Conservation (phyloP, 2,113 vertebrate species). For the Cyphomyrus plagiostoma region DNA sequence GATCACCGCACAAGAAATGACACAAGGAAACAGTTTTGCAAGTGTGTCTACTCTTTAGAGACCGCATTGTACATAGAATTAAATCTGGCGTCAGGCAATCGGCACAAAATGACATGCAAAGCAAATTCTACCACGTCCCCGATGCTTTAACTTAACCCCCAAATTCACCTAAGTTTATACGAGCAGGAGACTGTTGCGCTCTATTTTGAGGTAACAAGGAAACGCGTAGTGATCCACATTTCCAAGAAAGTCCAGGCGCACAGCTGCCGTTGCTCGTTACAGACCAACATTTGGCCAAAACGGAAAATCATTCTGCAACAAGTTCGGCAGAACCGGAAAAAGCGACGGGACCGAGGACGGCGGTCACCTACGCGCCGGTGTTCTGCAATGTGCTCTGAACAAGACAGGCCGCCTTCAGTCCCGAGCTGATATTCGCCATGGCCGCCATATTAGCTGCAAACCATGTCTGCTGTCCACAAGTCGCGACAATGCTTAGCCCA, state of each 20-base stretch:
- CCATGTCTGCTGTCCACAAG: not conserved
- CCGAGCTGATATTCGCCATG: not conserved
- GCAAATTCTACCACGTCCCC: not conserved
- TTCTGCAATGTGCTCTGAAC: not conserved
- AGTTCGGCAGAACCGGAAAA: not conserved
- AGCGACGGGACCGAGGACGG: not conserved
- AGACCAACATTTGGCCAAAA: not conserved
- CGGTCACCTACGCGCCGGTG: not conserved
- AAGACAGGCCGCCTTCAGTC: not conserved
- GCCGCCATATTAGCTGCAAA: conserved; percentile 24
- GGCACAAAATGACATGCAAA: not conserved
- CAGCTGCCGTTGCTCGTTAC: not conserved
- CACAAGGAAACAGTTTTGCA: not conserved
- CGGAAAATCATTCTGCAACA: not conserved
- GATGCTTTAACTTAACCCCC: not conserved
- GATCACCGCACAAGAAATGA: not conserved
- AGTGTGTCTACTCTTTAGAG: not conserved
- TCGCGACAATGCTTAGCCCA: not conserved
- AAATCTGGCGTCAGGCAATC: not conserved
- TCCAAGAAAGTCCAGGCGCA: not conserved
- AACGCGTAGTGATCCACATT: not conserved
- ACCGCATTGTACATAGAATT: not conserved
- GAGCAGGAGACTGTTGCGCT: not conserved
- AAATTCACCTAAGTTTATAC: not conserved
- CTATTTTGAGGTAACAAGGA: conserved; percentile 14